phyloP scores from a whole-genome alignment of 2,113 vertebrate species.

The Callaeas wilsoni region DNA sequence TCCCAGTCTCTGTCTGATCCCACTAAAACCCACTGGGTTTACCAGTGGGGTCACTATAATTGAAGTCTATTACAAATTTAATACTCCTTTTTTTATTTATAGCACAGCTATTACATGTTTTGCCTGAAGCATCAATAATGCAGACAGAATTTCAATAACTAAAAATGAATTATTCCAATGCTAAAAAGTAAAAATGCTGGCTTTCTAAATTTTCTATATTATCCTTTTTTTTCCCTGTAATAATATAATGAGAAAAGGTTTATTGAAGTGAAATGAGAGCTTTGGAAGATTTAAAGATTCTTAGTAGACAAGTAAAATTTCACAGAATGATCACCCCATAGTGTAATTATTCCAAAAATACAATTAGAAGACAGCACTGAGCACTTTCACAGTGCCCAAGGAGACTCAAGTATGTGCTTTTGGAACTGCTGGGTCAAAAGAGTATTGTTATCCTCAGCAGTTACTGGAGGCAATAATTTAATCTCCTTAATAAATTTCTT shows the following conservation, averaged over 20 bases:
- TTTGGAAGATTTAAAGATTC: background rate
- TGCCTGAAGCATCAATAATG: background rate
- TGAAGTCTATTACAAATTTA: background rate
- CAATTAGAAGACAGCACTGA: background rate
- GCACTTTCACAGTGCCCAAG: background rate
- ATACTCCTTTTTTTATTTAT: background rate
- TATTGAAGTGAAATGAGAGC: background rate
- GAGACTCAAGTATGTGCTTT: background rate
- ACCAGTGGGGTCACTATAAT: background rate
- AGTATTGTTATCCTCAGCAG: background rate
- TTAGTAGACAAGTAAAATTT: background rate
- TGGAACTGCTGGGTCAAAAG: background rate
- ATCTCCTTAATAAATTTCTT: background rate
- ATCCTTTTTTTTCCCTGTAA: background rate
- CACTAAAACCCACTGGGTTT: background rate
- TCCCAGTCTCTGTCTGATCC: background rate
- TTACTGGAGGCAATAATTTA: slow-evolving; percentile 12
- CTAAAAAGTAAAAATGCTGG: background rate
- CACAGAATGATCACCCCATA: background rate
- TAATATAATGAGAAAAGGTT: background rate
- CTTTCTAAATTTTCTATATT: background rate
- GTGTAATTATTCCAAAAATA: background rate
- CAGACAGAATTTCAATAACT: background rate
- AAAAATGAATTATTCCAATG: background rate
- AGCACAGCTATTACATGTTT: background rate